Evolutionary conservation across 2,888 invertebrate species (phyloP).

Genomic region (Xanthostigma xanthostigma): DNA sequence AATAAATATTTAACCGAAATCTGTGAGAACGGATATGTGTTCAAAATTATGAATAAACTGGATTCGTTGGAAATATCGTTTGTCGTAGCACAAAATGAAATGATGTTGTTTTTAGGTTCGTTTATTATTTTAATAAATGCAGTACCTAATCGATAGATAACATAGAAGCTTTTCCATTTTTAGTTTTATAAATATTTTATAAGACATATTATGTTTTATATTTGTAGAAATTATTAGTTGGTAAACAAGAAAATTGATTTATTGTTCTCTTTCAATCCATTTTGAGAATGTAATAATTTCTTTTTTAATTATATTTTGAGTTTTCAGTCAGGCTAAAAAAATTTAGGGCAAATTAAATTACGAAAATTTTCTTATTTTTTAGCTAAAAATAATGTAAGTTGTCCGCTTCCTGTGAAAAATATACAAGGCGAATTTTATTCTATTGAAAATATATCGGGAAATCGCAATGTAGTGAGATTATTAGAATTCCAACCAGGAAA

Average conservation of each 20-base stretch:
- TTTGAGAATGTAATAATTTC: too few relatives aligned
- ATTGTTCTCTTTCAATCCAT: too few relatives aligned
- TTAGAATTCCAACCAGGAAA: conserved; percentile 63
- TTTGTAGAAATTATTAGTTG: too few relatives aligned
- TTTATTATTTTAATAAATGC: conserved; percentile 9
- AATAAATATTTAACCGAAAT: conserved; percentile 42
- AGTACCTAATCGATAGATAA: too few relatives aligned
- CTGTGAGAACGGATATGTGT: conserved; percentile 49
- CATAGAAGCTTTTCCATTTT: too few relatives aligned
- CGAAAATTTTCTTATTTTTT: conserved; percentile 13
- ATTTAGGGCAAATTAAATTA: too few relatives aligned
- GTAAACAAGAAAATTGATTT: too few relatives aligned
- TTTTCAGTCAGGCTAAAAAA: conserved; percentile 7
- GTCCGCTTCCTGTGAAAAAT: conserved; percentile 57
- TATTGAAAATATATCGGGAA: conserved; percentile 32
- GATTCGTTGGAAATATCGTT: conserved; percentile 54
- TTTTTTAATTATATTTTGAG: neutral
- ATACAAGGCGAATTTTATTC: conserved; percentile 48
- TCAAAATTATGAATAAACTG: conserved; percentile 72
- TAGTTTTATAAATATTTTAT: too few relatives aligned
- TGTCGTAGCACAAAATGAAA: conserved; percentile 60
- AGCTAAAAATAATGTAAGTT: conserved; percentile 45
- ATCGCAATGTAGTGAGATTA: conserved; percentile 53
- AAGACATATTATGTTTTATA: too few relatives aligned
- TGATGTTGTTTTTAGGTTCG: conserved; percentile 57